phyloP scores from a whole-genome alignment of 1,140 invertebrate species.

The Bathynomus jamesi region DNA sequence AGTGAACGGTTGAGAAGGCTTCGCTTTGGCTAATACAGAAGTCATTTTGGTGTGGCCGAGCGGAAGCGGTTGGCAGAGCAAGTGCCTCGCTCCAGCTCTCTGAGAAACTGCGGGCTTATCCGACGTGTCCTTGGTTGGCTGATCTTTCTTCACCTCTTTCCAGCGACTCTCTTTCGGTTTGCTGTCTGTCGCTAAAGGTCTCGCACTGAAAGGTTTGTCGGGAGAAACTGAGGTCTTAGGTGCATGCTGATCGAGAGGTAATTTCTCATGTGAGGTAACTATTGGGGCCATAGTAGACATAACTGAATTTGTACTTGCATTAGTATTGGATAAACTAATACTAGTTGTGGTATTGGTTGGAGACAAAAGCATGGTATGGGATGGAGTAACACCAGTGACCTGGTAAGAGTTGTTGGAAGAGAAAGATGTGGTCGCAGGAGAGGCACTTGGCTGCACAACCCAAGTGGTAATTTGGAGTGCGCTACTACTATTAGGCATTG shows the following conservation, averaged over 20 bases:
- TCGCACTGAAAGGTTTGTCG: background rate
- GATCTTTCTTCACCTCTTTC: background rate
- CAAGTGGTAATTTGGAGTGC: background rate
- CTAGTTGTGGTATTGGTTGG: background rate
- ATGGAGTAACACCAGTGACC: background rate
- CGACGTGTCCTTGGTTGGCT: background rate
- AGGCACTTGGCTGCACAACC: background rate
- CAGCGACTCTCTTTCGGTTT: background rate
- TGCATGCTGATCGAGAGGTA: background rate
- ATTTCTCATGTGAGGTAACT: background rate
- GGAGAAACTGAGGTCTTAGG: background rate
- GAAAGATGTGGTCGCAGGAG: background rate
- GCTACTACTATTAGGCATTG: background rate
- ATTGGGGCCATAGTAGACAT: background rate
- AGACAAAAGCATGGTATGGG: background rate
- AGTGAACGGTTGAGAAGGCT: background rate
- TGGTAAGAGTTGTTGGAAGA: background rate
- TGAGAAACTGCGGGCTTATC: background rate
- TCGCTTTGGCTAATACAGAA: background rate
- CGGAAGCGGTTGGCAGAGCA: background rate
- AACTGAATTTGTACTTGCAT: background rate
- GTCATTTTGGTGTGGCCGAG: background rate
- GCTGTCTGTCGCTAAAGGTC: background rate
- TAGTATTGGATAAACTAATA: background rate
- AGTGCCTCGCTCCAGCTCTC: background rate